Conservation (phyloP, 2,113 vertebrate genomes). For the Apteryx mantelli region DNA sequence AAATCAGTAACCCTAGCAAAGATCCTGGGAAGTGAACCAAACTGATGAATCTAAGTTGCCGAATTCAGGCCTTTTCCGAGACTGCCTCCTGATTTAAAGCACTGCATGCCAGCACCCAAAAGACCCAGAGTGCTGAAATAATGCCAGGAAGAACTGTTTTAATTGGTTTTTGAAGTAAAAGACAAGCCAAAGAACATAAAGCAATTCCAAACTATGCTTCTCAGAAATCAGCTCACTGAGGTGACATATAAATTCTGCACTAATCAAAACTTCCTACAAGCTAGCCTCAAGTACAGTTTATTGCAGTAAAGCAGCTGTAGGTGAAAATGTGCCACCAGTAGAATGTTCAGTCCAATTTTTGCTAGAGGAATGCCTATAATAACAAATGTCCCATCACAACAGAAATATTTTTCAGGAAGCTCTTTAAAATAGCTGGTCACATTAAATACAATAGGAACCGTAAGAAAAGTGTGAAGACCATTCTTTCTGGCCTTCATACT, state of each 20-base stretch:
- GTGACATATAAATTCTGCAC: not conserved
- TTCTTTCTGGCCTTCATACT: not conserved
- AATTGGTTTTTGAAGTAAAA: not conserved
- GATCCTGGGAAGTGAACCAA: not conserved
- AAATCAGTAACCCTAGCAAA: not conserved
- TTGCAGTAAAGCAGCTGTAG: not conserved
- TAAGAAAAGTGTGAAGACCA: not conserved
- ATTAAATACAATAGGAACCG: not conserved
- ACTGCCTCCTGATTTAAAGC: not conserved
- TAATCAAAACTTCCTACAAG: not conserved
- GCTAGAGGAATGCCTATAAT: conserved; percentile 12
- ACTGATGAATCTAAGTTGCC: not conserved
- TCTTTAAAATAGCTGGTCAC: not conserved
- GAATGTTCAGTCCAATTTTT: not conserved
- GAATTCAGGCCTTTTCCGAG: not conserved
- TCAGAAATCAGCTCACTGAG: not conserved
- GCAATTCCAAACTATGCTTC: not conserved
- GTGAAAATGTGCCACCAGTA: conserved; percentile 16
- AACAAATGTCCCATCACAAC: conserved; percentile 24
- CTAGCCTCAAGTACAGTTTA: not conserved
- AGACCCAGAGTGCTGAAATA: not conserved
- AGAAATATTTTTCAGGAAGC: conserved; percentile 55
- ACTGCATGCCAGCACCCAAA: not conserved
- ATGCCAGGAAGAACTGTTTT: not conserved
- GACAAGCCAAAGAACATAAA: conserved; percentile 19